Conservation (phyloP, 2,888 invertebrate species). For the Trachelus troglodyta region DNA sequence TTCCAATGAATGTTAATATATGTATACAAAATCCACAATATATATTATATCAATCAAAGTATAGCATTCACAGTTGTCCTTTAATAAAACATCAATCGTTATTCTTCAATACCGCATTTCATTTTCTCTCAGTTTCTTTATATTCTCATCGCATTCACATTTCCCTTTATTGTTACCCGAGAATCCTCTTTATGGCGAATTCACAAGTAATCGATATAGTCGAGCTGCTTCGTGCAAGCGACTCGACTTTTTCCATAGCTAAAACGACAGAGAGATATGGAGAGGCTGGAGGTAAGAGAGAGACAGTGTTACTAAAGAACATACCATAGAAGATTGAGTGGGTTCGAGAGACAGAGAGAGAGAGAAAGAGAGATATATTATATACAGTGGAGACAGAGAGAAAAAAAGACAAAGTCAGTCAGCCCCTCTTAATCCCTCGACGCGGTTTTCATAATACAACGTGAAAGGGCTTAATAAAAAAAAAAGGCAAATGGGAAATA, state of each 20-base stretch:
- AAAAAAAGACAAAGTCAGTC: background rate
- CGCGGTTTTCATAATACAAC: slow-evolving; percentile 24
- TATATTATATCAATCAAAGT: background rate
- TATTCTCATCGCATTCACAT: background rate
- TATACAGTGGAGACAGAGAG: background rate
- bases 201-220: background rate
- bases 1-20: too few relatives aligned
- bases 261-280: background rate
- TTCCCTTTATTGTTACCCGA: background rate
- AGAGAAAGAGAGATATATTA: too few relatives aligned
- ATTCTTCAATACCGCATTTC: background rate
- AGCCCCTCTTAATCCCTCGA: background rate
- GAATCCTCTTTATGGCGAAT: background rate
- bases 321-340: background rate
- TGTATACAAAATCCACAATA: too few relatives aligned
- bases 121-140: background rate
- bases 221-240: background rate
- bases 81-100: background rate
- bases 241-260: background rate
- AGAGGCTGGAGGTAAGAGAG: background rate
- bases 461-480: slow-evolving; percentile 42
- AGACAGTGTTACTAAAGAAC: background rate
- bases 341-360: background rate
- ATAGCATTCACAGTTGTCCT: background rate
- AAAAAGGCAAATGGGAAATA: slow-evolving; percentile 45